A percentile compares a stretch with the other conserved stretches of the same genome.
Conservation (phyloP, 2,888 invertebrate species). For the Amphipoea oculea region DNA sequence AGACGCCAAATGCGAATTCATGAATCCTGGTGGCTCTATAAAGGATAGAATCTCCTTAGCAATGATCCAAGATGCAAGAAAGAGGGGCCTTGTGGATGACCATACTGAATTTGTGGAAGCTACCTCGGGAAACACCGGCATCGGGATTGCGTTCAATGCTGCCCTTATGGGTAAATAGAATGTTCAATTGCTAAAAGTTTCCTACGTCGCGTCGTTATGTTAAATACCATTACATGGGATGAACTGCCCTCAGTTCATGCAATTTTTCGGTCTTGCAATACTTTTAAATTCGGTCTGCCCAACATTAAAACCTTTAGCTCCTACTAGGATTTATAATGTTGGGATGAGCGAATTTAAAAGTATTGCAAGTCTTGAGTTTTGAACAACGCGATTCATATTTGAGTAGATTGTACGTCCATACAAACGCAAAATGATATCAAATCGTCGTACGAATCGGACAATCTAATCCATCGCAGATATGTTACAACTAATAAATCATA, state of each 20-base stretch:
- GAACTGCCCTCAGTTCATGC: background rate
- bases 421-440: conserved; percentile 15
- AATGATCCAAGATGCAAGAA: conserved; percentile 98
- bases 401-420: background rate
- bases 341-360: conserved; percentile 8
- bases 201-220: background rate
- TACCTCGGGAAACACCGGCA: conserved; percentile 96
- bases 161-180: conserved; percentile 90
- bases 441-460: conserved; percentile 11
- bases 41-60: conserved; percentile 97
- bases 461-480: conserved; percentile 25
- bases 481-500: background rate
- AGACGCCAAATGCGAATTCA: conserved; percentile 98
- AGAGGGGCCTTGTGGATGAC: conserved; percentile 94
- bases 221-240: background rate
- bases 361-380: background rate
- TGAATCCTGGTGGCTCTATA: conserved; percentile 98
- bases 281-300: too few relatives aligned
- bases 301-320: background rate
- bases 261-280: too few relatives aligned
- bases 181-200: background rate
- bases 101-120: conserved; percentile 97
- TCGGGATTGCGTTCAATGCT: conserved; percentile 97
- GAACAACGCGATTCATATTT: conserved; percentile 7
- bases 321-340: background rate